Evolutionary conservation across 2,113 vertebrate genomes (phyloP), one percentile per base, ranked within the genome.

Genomic region (Cololabis saira): DNA sequence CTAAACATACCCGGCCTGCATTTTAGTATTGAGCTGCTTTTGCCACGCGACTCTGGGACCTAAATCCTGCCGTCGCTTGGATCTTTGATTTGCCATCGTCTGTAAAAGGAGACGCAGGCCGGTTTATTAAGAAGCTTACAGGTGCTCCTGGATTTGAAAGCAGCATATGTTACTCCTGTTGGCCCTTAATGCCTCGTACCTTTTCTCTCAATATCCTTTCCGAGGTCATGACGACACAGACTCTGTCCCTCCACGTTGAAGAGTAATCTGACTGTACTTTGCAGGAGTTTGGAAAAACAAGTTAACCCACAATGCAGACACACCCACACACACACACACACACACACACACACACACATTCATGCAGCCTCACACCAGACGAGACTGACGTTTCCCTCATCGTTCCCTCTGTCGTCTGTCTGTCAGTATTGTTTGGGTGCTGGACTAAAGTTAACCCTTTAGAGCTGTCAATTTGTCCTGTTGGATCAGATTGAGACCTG

Each of bases 221-320:
- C 45, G 60, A 64, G 61, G 44, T 62, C 49, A 18, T 75, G 72
- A 64, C 63, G 67, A 74, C 61, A 43, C 48, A 8, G 18, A 55
- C 30, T 30, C 30, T 30, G n/a, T n/a, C n/a, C 8, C 8, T 3
- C 8, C 30, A 8, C 30, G 10, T 37, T 7, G 33, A 56, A 62
- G 33, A 27, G 66, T 74, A 82, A 79, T 56, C 62, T 77, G 68
- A 71, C 45, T 19, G 16, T 62, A 53, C 42, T 61, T 72, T 67
- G 21, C 55, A 74, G 51, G 44, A 83, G 58, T 71, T 74, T 66
- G 61, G 72, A 85, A 85, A 87, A 91, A 88, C 86, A 75, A 89
- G 90, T 90, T 81, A 50, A 50, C 61, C 84, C 73, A 4, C 84
- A 83, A 62, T 83, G 59, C 71, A 48, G 83, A 74, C 84, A 86